A percentile compares a stretch with the other conserved stretches of the same genome.
phyloP scores from a whole-genome alignment of 2,797 vertebrate genomes.

The Cyclopterus lumpus region DNA sequence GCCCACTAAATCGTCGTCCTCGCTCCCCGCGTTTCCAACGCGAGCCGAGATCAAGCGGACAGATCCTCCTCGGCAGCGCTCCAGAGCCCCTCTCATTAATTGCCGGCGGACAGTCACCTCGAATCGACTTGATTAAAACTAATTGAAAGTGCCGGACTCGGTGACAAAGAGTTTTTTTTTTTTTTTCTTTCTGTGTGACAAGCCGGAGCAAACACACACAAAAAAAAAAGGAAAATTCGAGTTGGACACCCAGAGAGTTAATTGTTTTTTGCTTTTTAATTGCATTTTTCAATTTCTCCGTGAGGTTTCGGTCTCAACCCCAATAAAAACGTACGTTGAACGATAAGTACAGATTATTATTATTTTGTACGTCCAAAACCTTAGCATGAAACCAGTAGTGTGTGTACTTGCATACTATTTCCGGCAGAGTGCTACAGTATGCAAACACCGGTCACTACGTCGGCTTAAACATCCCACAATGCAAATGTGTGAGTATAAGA shows the following conservation, averaged over 20 bases:
- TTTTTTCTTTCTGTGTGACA: neutral
- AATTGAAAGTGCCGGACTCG: slow-evolving; percentile 52
- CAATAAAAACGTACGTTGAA: neutral
- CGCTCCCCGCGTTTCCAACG: slow-evolving; percentile 58
- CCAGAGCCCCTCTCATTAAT: slow-evolving; percentile 70
- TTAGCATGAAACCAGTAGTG: neutral
- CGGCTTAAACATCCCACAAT: too few relatives aligned
- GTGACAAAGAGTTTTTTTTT: slow-evolving; percentile 5
- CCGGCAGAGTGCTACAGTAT: neutral
- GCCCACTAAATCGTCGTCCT: slow-evolving; percentile 75
- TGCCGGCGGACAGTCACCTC: slow-evolving; percentile 53
- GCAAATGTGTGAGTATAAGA: too few relatives aligned
- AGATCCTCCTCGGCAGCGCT: slow-evolving; percentile 68
- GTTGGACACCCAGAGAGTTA: neutral
- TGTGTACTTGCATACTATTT: neutral
- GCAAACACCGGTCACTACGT: neutral
- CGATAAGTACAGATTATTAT: too few relatives aligned
- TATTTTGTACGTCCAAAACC: neutral
- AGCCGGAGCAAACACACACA: neutral
- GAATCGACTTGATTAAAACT: slow-evolving; percentile 45
- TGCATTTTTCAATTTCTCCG: neutral
- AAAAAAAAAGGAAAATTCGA: too few relatives aligned
- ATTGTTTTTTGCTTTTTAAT: neutral
- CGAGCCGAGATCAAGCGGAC: slow-evolving; percentile 70
- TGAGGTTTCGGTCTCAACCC: neutral